phyloP scores from a whole-genome alignment of 2,113 vertebrate genomes.

The Engraulis encrasicolus region DNA sequence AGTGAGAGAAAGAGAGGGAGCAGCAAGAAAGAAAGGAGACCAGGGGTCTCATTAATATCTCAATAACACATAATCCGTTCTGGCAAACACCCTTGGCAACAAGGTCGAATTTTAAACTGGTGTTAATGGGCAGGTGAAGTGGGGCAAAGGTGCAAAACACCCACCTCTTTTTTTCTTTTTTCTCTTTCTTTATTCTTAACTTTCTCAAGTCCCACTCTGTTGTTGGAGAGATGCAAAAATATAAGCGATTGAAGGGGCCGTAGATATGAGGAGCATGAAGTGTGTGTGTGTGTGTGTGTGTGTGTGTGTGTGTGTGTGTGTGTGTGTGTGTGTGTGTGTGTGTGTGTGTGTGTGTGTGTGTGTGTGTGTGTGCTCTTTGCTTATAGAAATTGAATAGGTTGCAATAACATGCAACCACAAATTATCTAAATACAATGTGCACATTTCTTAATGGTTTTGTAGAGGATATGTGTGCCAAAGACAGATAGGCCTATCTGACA shows the following conservation, averaged over 20 bases:
- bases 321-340: too few relatives aligned
- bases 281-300: too few relatives aligned
- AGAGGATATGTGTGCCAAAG: not conserved
- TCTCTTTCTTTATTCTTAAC: too few relatives aligned
- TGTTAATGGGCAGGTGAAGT: slow-evolving; percentile 20
- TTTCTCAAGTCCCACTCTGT: not conserved
- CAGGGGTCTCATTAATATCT: slow-evolving; percentile 55
- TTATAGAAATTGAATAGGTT: too few relatives aligned
- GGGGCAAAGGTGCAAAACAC: not conserved
- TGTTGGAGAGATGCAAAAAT: slow-evolving; percentile 24
- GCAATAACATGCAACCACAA: too few relatives aligned
- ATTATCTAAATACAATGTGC: too few relatives aligned
- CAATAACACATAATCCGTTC: slow-evolving; percentile 58
- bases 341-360: too few relatives aligned
- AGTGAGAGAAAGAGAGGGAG: not conserved
- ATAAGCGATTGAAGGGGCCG: too few relatives aligned
- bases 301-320: too few relatives aligned
- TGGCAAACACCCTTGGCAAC: slow-evolving; percentile 50
- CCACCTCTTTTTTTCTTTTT: slow-evolving; percentile 27
- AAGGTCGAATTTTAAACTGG: slow-evolving; percentile 4
- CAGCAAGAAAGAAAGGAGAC: slow-evolving; percentile 4
- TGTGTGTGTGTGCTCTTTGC: too few relatives aligned
- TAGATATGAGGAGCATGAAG: too few relatives aligned
- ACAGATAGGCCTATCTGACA: not conserved
- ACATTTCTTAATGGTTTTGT: not conserved